phyloP scores from a whole-genome alignment of 2,888 invertebrate genomes.

The Lycaena phlaeas region DNA sequence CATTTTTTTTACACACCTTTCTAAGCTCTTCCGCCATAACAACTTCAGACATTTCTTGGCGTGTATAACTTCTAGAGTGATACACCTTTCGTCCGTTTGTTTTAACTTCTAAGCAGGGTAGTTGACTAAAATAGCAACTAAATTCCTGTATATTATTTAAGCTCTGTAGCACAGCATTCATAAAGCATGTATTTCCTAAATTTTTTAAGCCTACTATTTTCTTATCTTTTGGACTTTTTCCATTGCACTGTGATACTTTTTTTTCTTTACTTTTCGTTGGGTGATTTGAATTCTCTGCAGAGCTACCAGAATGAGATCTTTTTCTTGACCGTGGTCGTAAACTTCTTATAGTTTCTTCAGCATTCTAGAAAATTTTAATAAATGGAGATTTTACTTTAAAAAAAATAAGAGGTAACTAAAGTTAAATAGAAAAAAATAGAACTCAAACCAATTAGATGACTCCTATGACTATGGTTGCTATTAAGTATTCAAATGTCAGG shows the following conservation, averaged over 20 bases:
- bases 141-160: slow-evolving; percentile 89
- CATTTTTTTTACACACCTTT: slow-evolving; percentile 73
- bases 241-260: slow-evolving; percentile 44
- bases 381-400: too few relatives aligned
- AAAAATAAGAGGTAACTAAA: too few relatives aligned
- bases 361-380: slow-evolving; percentile 35
- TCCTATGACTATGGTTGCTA: too few relatives aligned
- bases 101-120: slow-evolving; percentile 80
- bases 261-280: slow-evolving; percentile 42
- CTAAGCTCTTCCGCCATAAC: slow-evolving; percentile 85
- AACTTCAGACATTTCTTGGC: slow-evolving; percentile 78
- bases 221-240: slow-evolving; percentile 71
- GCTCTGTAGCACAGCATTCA: slow-evolving; percentile 89
- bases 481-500: too few relatives aligned
- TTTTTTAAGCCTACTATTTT: slow-evolving; percentile 83
- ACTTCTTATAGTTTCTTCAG: slow-evolving; percentile 70
- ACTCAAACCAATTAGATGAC: too few relatives aligned
- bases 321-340: slow-evolving; percentile 74
- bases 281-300: slow-evolving; percentile 57
- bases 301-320: slow-evolving; percentile 72
- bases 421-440: too few relatives aligned
- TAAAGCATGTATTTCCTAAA: slow-evolving; percentile 89
- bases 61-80: slow-evolving; percentile 74
- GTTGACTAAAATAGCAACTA: slow-evolving; percentile 84
- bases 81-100: slow-evolving; percentile 74